These are phyloP conservation scores for Salminus brasiliensis DNA, from an alignment of 2,113 vertebrate species.

Conservation along the genomic window DNA sequence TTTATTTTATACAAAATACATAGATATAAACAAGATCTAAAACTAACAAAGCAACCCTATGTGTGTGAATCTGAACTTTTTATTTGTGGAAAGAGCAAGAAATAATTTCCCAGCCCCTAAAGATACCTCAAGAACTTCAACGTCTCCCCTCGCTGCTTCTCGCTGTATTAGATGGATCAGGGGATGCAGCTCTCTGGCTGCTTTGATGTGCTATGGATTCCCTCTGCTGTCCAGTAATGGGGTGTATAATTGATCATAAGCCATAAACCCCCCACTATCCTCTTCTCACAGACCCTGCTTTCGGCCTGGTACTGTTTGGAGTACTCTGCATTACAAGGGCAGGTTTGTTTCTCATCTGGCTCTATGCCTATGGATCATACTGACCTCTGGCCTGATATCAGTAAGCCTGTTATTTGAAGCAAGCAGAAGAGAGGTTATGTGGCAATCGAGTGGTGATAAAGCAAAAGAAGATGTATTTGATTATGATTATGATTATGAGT, in stretches of 20 bases:
- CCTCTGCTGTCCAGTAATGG: constrained; percentile 65
- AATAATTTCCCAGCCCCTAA: constrained; percentile 31
- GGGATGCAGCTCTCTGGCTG: constrained; percentile 61
- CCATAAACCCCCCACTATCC: constrained; percentile 18
- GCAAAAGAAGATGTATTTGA: too few relatives aligned
- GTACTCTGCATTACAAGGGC: background rate
- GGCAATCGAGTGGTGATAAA: too few relatives aligned
- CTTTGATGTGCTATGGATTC: constrained; percentile 76
- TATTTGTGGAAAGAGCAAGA: background rate
- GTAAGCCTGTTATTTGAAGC: too few relatives aligned
- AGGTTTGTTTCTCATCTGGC: background rate
- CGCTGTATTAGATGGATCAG: constrained; percentile 58
- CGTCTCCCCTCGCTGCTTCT: constrained; percentile 60
- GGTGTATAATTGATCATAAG: constrained; percentile 63
- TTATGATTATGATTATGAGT: too few relatives aligned
- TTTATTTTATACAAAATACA: too few relatives aligned
- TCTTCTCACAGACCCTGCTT: background rate
- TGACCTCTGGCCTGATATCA: too few relatives aligned
- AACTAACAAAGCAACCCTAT: too few relatives aligned
- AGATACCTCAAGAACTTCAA: constrained; percentile 58
- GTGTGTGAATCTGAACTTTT: background rate
- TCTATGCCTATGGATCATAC: too few relatives aligned
- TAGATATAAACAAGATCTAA: too few relatives aligned
- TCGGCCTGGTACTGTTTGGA: background rate
- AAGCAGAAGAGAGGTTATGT: too few relatives aligned